Percentiles rank a stretch among this genome's conserved stretches.
phyloP scores from a whole-genome alignment of 2,888 invertebrate genomes.

The Campoplex capitator region DNA sequence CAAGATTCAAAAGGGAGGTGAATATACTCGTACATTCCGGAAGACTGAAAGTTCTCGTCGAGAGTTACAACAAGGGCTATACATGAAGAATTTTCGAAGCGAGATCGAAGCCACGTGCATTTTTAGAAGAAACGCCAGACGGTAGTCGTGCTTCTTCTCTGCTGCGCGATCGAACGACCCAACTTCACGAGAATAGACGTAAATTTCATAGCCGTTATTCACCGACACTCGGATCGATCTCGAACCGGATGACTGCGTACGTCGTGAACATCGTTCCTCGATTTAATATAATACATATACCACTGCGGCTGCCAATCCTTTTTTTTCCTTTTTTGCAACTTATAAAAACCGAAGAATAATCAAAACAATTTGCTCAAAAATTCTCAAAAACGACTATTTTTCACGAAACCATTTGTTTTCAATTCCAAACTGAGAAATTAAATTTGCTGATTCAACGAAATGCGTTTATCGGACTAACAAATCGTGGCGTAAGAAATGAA shows the following conservation, averaged over 20 bases:
- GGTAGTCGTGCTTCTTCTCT: constrained; percentile 47
- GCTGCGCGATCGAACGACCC: constrained; percentile 17
- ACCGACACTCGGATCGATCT: not conserved
- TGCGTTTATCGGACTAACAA: no score
- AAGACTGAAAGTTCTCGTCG: not conserved
- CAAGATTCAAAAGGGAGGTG: no score
- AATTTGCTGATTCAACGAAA: no score
- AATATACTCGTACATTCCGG: not conserved
- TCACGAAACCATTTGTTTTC: no score
- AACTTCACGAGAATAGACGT: constrained; percentile 45
- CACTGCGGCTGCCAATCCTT: not conserved
- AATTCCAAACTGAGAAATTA: no score
- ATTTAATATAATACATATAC: not conserved
- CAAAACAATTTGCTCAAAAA: no score
- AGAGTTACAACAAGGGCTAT: not conserved
- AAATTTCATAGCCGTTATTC: constrained; percentile 32
- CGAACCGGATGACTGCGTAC: not conserved
- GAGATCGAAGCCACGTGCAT: constrained; percentile 28
- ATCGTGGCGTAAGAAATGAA: no score
- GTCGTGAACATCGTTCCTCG: not conserved
- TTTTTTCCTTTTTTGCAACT: not conserved
- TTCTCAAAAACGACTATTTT: no score
- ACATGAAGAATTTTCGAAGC: constrained; percentile 30
- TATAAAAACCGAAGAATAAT: not conserved
- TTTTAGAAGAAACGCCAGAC: constrained; percentile 56